Evolutionary conservation across 2,888 invertebrate genomes (phyloP), one percentile per base, ranked within the genome.

Genomic region (Epistrophe eligans): DNA sequence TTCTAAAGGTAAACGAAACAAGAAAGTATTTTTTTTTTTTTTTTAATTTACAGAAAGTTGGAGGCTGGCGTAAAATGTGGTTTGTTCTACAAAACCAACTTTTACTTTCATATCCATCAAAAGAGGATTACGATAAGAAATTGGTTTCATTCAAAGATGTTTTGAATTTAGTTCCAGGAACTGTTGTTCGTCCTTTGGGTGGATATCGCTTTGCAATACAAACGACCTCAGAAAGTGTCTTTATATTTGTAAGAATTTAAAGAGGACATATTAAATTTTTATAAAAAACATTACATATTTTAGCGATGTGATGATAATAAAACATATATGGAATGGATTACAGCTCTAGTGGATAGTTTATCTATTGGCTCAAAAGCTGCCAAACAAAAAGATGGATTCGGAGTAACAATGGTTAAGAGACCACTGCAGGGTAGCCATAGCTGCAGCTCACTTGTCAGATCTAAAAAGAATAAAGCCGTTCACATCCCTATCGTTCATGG

Each of bases 1-100:
- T 28, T 38, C 4, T 52, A 35, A 1, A n/a, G 24, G 24, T 24
- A 24, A 24, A 24, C 45, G 71, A 28, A 76, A 8, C 4, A 48
- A 48, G 4, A 48, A 43, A 6, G 3, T 19, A 72, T n/a, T 50
- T 28, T 38, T 17, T 43, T 60, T 17, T 43, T 64, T 64, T 66
- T 79, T 64, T 57, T 43, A 55, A 67, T 81, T 67, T 60, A 28
- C 55, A 91, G 91, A 91, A 90, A 91, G 90, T 91, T 58, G 91
- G 91, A 13, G 91, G 91, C 8, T 91, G 91, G 91, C 89, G 90
- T 17, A 91, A 91, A 85, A 88, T 91, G 85, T 91, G 91, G 90
- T 91, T 91, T 85, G 91, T 91, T 35, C 72, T 91, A 43, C 91
- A 91, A 81, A 91, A 91, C 79, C 90, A 91, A 82, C 87, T 91